Conservation (phyloP, 2,113 vertebrate genomes). For the Psittacula cyanocephala region DNA sequence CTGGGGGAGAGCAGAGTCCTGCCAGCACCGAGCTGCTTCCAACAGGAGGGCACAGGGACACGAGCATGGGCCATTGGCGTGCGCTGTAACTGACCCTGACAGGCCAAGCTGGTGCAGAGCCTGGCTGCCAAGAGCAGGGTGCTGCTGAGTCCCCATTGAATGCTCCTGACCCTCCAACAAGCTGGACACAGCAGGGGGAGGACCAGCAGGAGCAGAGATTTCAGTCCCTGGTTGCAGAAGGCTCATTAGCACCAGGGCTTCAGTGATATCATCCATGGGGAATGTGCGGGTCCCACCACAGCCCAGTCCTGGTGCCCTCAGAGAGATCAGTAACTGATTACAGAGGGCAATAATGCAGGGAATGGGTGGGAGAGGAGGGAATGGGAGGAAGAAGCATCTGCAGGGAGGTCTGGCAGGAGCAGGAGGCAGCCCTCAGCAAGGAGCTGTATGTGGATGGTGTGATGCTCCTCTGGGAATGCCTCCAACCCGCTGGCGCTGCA, state of each 20-base stretch:
- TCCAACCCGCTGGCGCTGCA: accelerated
- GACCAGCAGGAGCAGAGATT: background rate
- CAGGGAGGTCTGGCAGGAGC: background rate
- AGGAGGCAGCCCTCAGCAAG: background rate
- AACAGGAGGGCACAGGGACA: background rate
- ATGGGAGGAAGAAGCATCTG: background rate
- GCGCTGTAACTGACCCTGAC: background rate
- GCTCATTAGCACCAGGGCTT: background rate
- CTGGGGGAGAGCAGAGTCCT: accelerated
- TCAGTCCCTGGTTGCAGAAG: background rate
- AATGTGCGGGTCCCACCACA: background rate
- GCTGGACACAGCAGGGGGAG: background rate
- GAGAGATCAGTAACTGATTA: background rate
- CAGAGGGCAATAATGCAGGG: background rate
- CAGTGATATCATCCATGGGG: background rate
- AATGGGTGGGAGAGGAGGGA: background rate
- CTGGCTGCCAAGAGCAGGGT: background rate
- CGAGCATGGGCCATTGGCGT: accelerated
- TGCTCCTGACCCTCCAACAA: accelerated
- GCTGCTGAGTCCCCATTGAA: background rate
- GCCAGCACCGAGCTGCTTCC: background rate
- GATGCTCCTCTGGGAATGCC: background rate
- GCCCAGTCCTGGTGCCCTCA: background rate
- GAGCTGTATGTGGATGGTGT: background rate
- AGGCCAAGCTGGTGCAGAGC: background rate